Evolutionary conservation across 2,113 vertebrate genomes (phyloP).

Genomic region (Clarias magur): DNA sequence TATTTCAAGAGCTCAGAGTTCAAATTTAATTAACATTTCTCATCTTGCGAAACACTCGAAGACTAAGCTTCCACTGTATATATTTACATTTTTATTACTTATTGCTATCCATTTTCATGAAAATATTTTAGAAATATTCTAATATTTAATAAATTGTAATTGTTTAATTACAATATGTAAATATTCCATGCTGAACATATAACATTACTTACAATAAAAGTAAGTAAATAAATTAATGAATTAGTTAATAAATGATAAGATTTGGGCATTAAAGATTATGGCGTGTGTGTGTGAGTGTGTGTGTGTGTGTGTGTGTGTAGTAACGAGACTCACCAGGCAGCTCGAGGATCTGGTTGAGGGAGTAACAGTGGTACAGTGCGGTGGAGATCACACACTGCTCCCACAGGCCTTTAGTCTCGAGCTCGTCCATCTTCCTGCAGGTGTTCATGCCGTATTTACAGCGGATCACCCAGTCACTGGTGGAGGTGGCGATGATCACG

Average conservation of each 20-base stretch:
- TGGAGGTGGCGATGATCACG: conserved; percentile 86
- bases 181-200: not conserved
- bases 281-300: not conserved
- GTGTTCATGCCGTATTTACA: conserved; percentile 90
- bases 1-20: too few relatives aligned
- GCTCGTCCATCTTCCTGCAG: conserved; percentile 90
- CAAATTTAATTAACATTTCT: too few relatives aligned
- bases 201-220: not conserved
- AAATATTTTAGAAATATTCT: not conserved
- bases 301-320: not conserved
- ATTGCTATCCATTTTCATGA: not conserved
- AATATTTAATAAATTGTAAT: too few relatives aligned
- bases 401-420: conserved; percentile 91
- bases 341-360: conserved; percentile 89
- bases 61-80: too few relatives aligned
- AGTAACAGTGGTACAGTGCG: conserved; percentile 87
- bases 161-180: not conserved
- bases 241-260: not conserved
- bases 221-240: too few relatives aligned
- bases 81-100: not conserved
- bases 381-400: conserved; percentile 91
- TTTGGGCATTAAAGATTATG: not conserved
- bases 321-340: conserved; percentile 82
- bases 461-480: conserved; percentile 92
- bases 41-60: too few relatives aligned